These are phyloP conservation scores for Meloidogyne chitwoodi DNA, from an alignment of 1,140 invertebrate species.

Conservation along the genomic window DNA sequence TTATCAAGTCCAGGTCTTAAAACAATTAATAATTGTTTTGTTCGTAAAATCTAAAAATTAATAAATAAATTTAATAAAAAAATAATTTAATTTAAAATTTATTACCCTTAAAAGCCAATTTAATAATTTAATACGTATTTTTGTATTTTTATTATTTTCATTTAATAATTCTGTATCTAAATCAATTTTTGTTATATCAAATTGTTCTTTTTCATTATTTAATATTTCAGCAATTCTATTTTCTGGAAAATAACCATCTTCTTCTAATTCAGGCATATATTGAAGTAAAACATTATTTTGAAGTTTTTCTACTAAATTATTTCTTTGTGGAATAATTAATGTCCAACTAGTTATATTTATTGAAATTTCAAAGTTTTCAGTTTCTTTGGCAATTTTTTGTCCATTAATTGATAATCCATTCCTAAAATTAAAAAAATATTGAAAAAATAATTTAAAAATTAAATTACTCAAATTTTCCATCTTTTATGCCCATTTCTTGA, in stretches of 20 bases:
- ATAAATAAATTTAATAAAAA: background rate
- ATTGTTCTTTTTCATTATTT: background rate
- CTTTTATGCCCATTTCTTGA: background rate
- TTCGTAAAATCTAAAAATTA: background rate
- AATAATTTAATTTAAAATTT: background rate
- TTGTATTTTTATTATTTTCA: background rate
- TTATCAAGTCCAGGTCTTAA: background rate
- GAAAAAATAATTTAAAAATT: background rate
- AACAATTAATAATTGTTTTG: background rate
- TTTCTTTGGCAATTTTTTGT: background rate
- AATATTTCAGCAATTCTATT: background rate
- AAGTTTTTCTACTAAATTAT: background rate
- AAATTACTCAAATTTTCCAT: background rate
- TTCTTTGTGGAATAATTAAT: background rate
- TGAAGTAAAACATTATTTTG: background rate
- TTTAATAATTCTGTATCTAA: background rate
- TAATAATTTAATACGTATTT: background rate
- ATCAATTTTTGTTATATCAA: background rate
- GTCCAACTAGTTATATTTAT: background rate
- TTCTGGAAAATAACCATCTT: background rate
- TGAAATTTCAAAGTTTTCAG: background rate
- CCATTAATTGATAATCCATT: background rate
- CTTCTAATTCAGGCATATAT: constrained; percentile 2
- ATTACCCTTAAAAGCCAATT: background rate
- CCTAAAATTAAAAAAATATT: background rate